A percentile compares a stretch with the other conserved stretches of the same genome.
phyloP scores from a whole-genome alignment of 2,113 vertebrate genomes.

The Blennius ocellaris region DNA sequence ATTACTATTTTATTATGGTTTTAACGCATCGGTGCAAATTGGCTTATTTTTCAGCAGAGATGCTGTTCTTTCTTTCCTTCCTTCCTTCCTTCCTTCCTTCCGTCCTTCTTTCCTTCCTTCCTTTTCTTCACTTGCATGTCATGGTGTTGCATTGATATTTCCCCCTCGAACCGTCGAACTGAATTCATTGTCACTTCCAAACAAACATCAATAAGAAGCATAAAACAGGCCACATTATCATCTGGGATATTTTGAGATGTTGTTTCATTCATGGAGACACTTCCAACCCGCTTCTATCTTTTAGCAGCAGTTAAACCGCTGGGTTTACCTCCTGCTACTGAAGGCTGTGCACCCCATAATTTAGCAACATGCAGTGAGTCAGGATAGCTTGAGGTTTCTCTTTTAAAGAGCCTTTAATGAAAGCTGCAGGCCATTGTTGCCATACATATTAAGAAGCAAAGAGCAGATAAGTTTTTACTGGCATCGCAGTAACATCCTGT shows the following conservation, averaged over 20 bases:
- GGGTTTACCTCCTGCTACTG: slow-evolving; percentile 42
- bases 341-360: slow-evolving; percentile 34
- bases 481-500: slow-evolving; percentile 57
- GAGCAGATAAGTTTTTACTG: slow-evolving; percentile 31
- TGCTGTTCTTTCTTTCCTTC: too few species aligned
- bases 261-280: too few species aligned
- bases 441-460: slow-evolving; percentile 30
- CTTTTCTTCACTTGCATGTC: too few species aligned
- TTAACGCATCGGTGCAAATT: too few species aligned
- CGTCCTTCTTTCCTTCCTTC: too few species aligned
- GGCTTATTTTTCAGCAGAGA: too few species aligned
- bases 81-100: too few species aligned
- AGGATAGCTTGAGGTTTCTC: slow-evolving; percentile 17
- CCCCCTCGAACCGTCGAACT: slow-evolving; percentile 1
- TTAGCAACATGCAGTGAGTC: slow-evolving; percentile 37
- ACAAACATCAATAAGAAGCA: slow-evolving; percentile 19
- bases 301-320: neutral
- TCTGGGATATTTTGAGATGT: neutral
- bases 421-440: slow-evolving; percentile 29
- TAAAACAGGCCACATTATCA: neutral
- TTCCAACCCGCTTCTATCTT: too few species aligned
- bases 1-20: too few species aligned
- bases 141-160: slow-evolving; percentile 6
- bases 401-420: slow-evolving; percentile 56
- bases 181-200: slow-evolving; percentile 17